Conservation (phyloP, 2,113 vertebrate species). For the Serinus canaria region DNA sequence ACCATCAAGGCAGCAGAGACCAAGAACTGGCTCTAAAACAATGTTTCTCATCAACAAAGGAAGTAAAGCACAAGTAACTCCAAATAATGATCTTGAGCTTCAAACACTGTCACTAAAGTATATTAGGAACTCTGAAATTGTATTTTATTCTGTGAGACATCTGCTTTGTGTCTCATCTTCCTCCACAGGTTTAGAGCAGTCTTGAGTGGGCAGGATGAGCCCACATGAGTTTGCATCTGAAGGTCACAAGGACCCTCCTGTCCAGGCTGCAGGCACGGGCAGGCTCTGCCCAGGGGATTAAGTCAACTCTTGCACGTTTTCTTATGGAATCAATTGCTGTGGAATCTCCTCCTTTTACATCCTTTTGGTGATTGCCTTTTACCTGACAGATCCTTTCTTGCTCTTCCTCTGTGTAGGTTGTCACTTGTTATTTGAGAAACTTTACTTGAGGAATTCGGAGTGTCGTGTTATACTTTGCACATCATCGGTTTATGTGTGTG, state of each 20-base stretch:
- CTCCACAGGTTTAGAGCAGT: not conserved
- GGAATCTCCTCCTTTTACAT: conserved; percentile 48
- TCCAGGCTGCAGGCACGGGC: not conserved
- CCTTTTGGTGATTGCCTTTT: conserved; percentile 48
- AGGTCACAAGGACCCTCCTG: not conserved
- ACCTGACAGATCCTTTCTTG: conserved; percentile 26
- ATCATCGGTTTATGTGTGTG: conserved; percentile 59
- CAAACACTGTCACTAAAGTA: not conserved
- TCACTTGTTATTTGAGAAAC: conserved; percentile 66
- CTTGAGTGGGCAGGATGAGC: not conserved
- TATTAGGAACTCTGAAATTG: not conserved
- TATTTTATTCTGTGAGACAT: fast-evolving
- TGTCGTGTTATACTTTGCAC: conserved; percentile 55
- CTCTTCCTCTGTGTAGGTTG: conserved; percentile 52
- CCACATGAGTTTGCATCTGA: not conserved
- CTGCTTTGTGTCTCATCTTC: not conserved
- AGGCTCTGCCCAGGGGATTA: not conserved
- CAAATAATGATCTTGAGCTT: not conserved
- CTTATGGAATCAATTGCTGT: not conserved
- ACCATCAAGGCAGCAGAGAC: not conserved
- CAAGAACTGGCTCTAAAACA: not conserved
- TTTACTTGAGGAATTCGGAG: conserved; percentile 67
- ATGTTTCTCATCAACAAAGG: not conserved
- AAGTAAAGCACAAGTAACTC: not conserved
- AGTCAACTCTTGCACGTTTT: not conserved